Evolutionary conservation across 2,888 invertebrate species (phyloP), one percentile per base, ranked within the genome.

Genomic region (Drosophila maculinotata): DNA sequence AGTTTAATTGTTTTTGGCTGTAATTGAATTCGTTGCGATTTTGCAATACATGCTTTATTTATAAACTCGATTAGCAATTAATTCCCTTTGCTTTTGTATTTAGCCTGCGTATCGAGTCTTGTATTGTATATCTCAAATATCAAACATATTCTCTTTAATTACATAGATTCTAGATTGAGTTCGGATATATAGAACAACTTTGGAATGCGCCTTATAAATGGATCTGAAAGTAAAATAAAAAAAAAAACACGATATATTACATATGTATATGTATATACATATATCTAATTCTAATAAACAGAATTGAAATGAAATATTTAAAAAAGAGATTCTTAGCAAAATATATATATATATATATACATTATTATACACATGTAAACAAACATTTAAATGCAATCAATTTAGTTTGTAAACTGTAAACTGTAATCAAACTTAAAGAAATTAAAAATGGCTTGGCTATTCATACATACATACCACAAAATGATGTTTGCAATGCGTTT

Each of bases 391-490:
- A 83, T 69, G 75, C 83, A 86, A 87, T 84, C 87, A 81, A 64
- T 72, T 81, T 85, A 76, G 76, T 70, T 88, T 71, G 78, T 47
- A 62, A 80, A 84, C 30, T 75, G 60, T 76, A 87, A 81, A 73
- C 68, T 83, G 84, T 87, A 84, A 84, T 82, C 78, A 70, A 74
- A 80, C 59, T 56, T 82, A 53, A 81, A 72, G 57, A 79, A 63
- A 76, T 76, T 83, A 58, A 70, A 79, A 87, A 86, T 87, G 89
- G 86, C 86, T 83, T 89, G 86, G 86, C 86, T 89, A 89, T 87
- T 84, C 66, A 63, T 69, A 84, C 35, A 76, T 64, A 84, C 39
- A 63, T 42, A 83, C 23, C 41, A 69, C 33, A 58, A 67, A 54
- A 53, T 9, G 23, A 48, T 10, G 7, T 15, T 30, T 7, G 5